Evolutionary conservation across 1,140 invertebrate species (phyloP).

Genomic region (Drosophila elegans): DNA sequence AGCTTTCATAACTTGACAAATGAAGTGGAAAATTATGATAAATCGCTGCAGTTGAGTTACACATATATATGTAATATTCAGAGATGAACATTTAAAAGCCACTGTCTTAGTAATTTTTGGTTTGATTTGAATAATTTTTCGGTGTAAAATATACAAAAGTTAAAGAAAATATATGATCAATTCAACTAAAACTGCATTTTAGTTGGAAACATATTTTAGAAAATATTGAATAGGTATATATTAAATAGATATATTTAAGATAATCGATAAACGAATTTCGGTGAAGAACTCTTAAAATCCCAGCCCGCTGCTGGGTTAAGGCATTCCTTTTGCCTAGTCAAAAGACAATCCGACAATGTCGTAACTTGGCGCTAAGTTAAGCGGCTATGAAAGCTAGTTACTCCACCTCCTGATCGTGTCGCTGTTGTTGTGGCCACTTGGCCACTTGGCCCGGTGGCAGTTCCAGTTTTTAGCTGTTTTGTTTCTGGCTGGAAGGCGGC

Average conservation of each 20-base stretch:
- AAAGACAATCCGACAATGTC: conserved; percentile 58
- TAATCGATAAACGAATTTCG: too few relatives aligned
- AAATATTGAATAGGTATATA: too few relatives aligned
- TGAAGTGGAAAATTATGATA: conserved; percentile 9
- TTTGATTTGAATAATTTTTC: too few relatives aligned
- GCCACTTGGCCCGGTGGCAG: conserved; percentile 43
- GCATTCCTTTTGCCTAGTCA: conserved; percentile 43
- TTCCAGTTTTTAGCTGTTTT: conserved; percentile 51
- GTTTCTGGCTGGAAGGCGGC: conserved; percentile 8
- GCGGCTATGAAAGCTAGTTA: conserved; percentile 59
- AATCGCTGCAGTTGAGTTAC: background rate
- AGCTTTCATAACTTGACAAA: conserved; percentile 6
- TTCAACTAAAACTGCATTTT: too few relatives aligned
- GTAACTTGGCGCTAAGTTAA: conserved; percentile 63
- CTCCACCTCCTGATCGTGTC: conserved; percentile 35
- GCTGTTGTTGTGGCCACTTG: background rate
- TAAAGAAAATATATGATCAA: too few relatives aligned
- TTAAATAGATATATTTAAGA: too few relatives aligned
- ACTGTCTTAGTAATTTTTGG: too few relatives aligned
- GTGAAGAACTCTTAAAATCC: too few relatives aligned
- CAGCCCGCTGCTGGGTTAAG: conserved; percentile 23
- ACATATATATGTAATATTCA: background rate
- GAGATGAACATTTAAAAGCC: too few relatives aligned
- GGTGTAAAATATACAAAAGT: too few relatives aligned
- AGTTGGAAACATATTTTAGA: too few relatives aligned